These are phyloP conservation scores for Diaperis boleti DNA, from an alignment of 2,888 invertebrate species.

Conservation along the genomic window DNA sequence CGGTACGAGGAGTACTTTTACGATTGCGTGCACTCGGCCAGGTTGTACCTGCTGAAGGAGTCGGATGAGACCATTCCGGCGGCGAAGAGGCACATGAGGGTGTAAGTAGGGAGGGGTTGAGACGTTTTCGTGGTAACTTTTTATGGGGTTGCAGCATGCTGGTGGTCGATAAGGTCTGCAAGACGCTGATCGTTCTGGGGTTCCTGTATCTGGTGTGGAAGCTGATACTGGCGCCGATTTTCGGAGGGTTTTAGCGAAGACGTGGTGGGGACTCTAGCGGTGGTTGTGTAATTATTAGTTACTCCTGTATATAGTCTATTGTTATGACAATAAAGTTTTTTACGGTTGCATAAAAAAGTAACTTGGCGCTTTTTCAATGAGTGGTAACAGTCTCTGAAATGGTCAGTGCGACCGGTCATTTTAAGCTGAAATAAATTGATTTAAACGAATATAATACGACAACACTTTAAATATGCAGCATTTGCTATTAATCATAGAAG, in stretches of 20 bases:
- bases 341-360: too few relatives aligned
- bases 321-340: too few relatives aligned
- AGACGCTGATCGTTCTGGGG: conserved; percentile 32
- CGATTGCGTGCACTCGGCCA: conserved; percentile 82
- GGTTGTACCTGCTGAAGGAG: conserved; percentile 85
- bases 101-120: too few relatives aligned
- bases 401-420: too few relatives aligned
- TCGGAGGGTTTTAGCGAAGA: conserved; percentile 2
- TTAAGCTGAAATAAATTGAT: too few relatives aligned
- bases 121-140: conserved; percentile 5
- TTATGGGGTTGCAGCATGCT: conserved; percentile 42
- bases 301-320: neutral
- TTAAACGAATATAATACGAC: too few relatives aligned
- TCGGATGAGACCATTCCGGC: conserved; percentile 82
- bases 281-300: neutral
- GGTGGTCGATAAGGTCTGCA: conserved; percentile 39
- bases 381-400: too few relatives aligned
- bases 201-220: conserved; percentile 36
- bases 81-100: conserved; percentile 80
- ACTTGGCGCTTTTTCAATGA: too few relatives aligned
- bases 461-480: too few relatives aligned
- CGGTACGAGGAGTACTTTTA: conserved; percentile 85
- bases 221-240: neutral
- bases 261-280: neutral
- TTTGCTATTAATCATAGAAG: too few relatives aligned